phyloP scores from a whole-genome alignment of 2,113 vertebrate genomes.

The Semnornis frantzii region DNA sequence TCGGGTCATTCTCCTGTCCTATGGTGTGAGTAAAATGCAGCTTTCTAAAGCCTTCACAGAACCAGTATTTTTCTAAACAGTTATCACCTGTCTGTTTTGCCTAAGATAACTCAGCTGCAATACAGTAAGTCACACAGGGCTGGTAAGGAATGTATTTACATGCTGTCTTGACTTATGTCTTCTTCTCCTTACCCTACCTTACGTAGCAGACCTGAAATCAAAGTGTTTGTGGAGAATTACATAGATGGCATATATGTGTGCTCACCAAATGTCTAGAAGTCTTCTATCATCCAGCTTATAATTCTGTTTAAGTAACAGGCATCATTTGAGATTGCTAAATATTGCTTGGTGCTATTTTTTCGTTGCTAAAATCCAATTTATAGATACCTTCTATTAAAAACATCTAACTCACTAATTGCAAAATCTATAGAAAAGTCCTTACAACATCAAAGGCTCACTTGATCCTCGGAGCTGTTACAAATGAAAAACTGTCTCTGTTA shows the following conservation, averaged over 20 bases:
- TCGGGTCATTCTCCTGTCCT: not conserved
- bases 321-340: constrained; percentile 63
- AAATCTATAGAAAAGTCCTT: constrained; percentile 75
- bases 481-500: constrained; percentile 67
- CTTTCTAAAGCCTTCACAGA: constrained; percentile 19
- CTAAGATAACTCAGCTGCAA: not conserved
- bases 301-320: constrained; percentile 47
- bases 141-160: not conserved
- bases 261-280: not conserved
- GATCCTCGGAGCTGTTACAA: constrained; percentile 70
- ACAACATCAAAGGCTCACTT: constrained; percentile 70
- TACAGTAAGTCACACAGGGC: constrained; percentile 7
- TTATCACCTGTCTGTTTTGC: not conserved
- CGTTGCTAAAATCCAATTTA: constrained; percentile 55
- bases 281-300: constrained; percentile 15
- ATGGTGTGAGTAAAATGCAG: not conserved
- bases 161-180: not conserved
- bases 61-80: constrained; percentile 23
- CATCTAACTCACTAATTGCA: constrained; percentile 74
- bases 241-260: not conserved
- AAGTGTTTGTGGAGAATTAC: not conserved
- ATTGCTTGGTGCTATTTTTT: constrained; percentile 10
- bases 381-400: constrained; percentile 68
- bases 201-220: not conserved
- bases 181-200: not conserved